A percentile compares a stretch with the other conserved stretches of the same genome.
These are phyloP conservation scores for Montifringilla adamsi DNA, from an alignment of 2,113 vertebrate genomes.

Conservation along the genomic window DNA sequence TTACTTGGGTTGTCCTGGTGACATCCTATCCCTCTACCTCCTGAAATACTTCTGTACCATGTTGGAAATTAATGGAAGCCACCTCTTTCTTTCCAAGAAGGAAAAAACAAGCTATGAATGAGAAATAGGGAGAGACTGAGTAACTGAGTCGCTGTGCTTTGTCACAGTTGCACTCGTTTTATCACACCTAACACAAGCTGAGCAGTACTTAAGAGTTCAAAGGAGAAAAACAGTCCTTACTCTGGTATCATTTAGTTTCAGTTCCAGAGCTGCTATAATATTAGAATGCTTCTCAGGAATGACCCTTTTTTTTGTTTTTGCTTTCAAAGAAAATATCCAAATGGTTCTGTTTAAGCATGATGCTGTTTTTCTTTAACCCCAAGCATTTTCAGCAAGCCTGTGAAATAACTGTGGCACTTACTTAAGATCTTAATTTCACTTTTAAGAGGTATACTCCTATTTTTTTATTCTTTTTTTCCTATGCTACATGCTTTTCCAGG, in stretches of 20 bases:
- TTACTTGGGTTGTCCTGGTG: conserved; percentile 66
- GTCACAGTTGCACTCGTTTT: conserved; percentile 39
- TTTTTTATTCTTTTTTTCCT: not conserved
- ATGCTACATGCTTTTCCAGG: not conserved
- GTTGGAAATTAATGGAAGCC: conserved; percentile 37
- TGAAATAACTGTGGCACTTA: not conserved
- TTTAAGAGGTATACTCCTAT: not conserved
- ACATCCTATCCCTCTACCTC: conserved; percentile 44
- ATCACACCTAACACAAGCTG: conserved; percentile 38
- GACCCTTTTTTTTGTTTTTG: not conserved
- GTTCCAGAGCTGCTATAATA: conserved; percentile 21
- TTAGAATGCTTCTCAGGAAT: conserved; percentile 14
- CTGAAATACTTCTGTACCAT: conserved; percentile 51
- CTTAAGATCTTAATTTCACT: conserved; percentile 7
- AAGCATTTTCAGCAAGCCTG: conserved; percentile 16
- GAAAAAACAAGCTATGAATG: conserved; percentile 57
- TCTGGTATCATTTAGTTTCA: conserved; percentile 14
- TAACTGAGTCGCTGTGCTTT: conserved; percentile 54
- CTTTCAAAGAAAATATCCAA: conserved; percentile 43
- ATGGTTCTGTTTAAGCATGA: not conserved
- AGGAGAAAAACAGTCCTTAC: not conserved
- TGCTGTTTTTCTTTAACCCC: not conserved
- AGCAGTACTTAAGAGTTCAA: not conserved
- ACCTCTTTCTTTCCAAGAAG: not conserved
- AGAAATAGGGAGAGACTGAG: conserved; percentile 29